These are phyloP conservation scores for Oreohelix idahoensis DNA, from an alignment of 1,140 invertebrate species.

Conservation along the genomic window DNA sequence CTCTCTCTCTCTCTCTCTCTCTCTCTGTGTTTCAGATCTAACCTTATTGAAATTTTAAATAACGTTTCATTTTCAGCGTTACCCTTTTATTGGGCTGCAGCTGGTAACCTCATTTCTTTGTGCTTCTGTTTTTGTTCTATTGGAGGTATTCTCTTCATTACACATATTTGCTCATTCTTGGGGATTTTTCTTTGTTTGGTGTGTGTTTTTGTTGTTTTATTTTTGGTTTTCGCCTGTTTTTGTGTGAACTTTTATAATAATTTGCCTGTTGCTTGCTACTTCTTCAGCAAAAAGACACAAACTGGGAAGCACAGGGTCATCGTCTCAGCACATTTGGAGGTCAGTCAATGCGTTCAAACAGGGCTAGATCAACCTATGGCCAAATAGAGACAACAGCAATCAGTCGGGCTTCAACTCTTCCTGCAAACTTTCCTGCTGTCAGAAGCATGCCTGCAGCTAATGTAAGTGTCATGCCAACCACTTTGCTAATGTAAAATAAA, in stretches of 20 bases:
- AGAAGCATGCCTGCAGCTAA: neutral
- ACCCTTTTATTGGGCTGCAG: too few relatives aligned
- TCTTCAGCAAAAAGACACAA: conserved; percentile 16
- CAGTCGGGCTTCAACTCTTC: conserved; percentile 27
- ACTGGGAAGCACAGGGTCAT: conserved; percentile 27
- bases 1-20: too few relatives aligned
- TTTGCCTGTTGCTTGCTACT: neutral
- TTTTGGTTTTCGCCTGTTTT: neutral
- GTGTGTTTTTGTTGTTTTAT: too few relatives aligned
- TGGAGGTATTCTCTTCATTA: too few relatives aligned
- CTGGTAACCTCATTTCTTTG: too few relatives aligned
- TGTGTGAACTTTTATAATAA: neutral
- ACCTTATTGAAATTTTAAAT: too few relatives aligned
- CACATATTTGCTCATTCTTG: too few relatives aligned
- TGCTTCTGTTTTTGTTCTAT: too few relatives aligned
- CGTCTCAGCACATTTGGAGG: conserved; percentile 32
- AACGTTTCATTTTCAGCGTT: too few relatives aligned
- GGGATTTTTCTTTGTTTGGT: too few relatives aligned
- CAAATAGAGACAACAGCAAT: conserved; percentile 10
- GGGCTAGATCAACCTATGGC: conserved; percentile 34
- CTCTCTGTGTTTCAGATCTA: too few relatives aligned
- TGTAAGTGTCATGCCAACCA: conserved; percentile 11
- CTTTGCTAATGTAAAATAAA: neutral
- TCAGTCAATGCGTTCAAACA: neutral
- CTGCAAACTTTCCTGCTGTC: conserved; percentile 26